Evolutionary conservation across 2,888 invertebrate genomes (phyloP).

Genomic region (Lasioglossum lativentre): DNA sequence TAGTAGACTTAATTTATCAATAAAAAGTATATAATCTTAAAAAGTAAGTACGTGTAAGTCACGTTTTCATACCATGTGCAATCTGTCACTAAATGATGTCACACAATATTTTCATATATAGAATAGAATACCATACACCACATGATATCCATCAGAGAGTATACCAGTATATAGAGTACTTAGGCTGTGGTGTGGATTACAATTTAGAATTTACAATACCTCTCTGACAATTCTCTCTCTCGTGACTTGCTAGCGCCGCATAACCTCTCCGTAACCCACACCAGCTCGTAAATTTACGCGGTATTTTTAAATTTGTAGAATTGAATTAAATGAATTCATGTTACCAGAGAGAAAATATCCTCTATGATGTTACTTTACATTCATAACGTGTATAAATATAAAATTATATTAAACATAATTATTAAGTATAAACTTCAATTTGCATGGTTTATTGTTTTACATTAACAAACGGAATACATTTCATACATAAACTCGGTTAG

Average conservation of each 20-base stretch:
- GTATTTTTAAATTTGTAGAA: not conserved
- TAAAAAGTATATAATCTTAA: not conserved
- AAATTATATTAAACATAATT: not conserved
- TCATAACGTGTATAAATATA: not conserved
- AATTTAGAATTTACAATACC: too few species aligned
- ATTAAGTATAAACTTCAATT: constrained; percentile 11
- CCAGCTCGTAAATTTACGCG: not conserved
- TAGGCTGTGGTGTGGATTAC: too few species aligned
- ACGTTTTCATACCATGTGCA: not conserved
- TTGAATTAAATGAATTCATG: too few species aligned
- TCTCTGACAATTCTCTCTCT: too few species aligned
- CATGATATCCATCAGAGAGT: too few species aligned
- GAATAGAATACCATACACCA: not conserved
- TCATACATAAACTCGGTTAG: constrained; percentile 1
- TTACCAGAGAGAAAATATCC: not conserved
- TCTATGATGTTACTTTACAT: not conserved
- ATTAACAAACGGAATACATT: constrained; percentile 14
- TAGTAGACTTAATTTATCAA: not conserved
- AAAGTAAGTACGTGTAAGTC: not conserved
- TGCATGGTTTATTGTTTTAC: constrained; percentile 7
- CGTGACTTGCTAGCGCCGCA: not conserved
- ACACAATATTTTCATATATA: not conserved
- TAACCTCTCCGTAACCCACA: too few species aligned
- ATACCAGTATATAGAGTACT: too few species aligned
- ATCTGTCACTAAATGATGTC: not conserved